A percentile compares a stretch with the other conserved stretches of the same genome.
Evolutionary conservation across 2,113 vertebrate genomes (phyloP).

Genomic region (Ursus arctos): DNA sequence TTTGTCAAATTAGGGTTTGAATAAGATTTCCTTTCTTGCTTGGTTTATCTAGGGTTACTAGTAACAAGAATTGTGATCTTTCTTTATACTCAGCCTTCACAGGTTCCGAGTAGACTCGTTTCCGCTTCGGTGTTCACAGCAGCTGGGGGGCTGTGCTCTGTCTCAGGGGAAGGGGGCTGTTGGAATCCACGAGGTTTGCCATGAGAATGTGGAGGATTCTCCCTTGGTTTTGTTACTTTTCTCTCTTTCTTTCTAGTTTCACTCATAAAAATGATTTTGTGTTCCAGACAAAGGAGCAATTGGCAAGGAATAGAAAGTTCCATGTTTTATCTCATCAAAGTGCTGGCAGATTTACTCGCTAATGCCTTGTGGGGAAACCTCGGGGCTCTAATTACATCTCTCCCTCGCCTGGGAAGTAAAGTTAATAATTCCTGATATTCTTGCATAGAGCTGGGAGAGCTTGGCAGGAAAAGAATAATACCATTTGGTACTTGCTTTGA

Average conservation of each 20-base stretch:
- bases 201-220: not conserved
- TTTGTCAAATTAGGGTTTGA: not conserved
- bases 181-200: not conserved
- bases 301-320: not conserved
- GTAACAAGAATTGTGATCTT: not conserved
- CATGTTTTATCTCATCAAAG: constrained; percentile 13
- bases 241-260: not conserved
- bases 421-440: constrained; percentile 6
- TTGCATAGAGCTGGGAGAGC: not conserved
- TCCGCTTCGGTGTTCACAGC: not conserved
- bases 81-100: not conserved
- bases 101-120: not conserved
- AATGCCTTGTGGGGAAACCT: not conserved
- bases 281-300: constrained; percentile 4
- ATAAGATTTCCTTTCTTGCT: not conserved
- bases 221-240: not conserved
- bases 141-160: not conserved
- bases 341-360: not conserved
- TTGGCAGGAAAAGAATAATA: not conserved
- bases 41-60: not conserved
- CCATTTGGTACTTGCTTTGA: not conserved
- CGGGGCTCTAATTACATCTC: not conserved
- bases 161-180: not conserved
- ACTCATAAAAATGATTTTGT: not conserved
- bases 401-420: not conserved